Evolutionary conservation across 2,113 vertebrate species (phyloP).

Genomic region (Notarius quadriscutis): DNA sequence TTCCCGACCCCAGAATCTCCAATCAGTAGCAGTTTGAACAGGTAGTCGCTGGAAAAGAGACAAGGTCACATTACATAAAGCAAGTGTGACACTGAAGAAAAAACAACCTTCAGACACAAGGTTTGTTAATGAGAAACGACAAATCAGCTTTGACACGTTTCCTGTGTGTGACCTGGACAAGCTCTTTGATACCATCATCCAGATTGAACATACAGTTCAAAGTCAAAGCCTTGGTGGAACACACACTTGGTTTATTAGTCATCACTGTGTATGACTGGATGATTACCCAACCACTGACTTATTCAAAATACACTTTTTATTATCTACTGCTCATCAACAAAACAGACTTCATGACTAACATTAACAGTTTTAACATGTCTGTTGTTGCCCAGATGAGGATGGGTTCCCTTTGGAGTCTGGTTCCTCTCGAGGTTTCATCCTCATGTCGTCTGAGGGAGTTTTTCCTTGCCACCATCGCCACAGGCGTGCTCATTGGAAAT

Average conservation of each 20-base stretch:
- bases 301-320: background rate
- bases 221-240: background rate
- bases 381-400: too few species aligned
- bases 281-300: background rate
- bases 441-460: too few species aligned
- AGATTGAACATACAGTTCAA: background rate
- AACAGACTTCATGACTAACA: too few species aligned
- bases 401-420: too few species aligned
- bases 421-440: too few species aligned
- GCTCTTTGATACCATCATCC: background rate
- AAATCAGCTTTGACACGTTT: background rate
- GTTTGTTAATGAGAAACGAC: background rate
- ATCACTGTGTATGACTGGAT: background rate
- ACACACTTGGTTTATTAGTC: background rate
- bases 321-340: too few species aligned
- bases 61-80: background rate
- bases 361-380: too few species aligned
- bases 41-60: slow-evolving; percentile 87
- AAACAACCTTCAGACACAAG: background rate
- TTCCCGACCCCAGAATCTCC: slow-evolving; percentile 98
- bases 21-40: slow-evolving; percentile 99
- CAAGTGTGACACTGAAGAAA: background rate
- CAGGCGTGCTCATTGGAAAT: too few species aligned
- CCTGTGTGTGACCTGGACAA: background rate
- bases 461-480: too few species aligned